Evolutionary conservation across 1,140 invertebrate genomes (phyloP).

Genomic region (Contarinia nasturtii): DNA sequence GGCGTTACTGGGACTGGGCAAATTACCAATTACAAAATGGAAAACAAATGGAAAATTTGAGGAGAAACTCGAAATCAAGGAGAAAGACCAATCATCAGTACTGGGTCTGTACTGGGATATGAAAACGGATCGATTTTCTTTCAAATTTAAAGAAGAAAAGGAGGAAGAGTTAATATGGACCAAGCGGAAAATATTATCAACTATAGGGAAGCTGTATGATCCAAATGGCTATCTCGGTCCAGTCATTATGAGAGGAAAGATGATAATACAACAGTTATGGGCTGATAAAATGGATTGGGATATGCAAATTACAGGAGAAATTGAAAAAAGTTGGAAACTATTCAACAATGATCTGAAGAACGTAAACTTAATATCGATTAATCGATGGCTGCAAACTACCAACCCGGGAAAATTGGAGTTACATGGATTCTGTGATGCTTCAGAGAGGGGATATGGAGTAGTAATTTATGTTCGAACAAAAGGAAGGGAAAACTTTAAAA

Average conservation of each 20-base stretch:
- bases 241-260: conserved; percentile 13
- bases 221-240: conserved; percentile 13
- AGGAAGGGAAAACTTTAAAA: too few species aligned
- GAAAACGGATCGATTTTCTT: conserved; percentile 9
- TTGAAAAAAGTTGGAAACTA: not conserved
- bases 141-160: not conserved
- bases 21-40: conserved; percentile 12
- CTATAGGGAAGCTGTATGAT: conserved; percentile 11
- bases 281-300: conserved; percentile 1
- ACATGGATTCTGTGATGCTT: conserved; percentile 12
- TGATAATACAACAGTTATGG: conserved; percentile 15
- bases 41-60: conserved; percentile 7
- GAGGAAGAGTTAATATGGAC: conserved; percentile 1
- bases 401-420: conserved; percentile 3
- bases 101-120: conserved; percentile 17
- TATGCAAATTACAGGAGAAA: not conserved
- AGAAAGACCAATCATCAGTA: conserved; percentile 7
- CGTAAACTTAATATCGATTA: not conserved
- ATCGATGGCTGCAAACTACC: not conserved
- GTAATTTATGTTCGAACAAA: too few species aligned
- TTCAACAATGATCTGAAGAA: not conserved
- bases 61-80: not conserved
- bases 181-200: conserved; percentile 9
- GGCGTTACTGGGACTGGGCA: conserved; percentile 6
- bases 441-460: conserved; percentile 8